Base-by-base conservation (phyloP, 2,888 invertebrate species). In the Agriopis leucophaearia region DNA sequence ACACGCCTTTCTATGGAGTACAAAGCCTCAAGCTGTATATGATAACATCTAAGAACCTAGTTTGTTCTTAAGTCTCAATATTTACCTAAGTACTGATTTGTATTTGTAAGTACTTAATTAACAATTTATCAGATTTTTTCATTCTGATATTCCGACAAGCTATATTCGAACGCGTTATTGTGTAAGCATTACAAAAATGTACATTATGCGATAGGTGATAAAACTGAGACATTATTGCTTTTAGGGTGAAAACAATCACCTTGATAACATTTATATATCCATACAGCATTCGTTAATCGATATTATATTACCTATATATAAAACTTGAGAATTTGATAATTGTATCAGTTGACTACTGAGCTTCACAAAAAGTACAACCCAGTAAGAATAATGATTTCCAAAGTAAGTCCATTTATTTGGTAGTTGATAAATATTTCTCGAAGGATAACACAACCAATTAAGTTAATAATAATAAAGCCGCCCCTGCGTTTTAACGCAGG, bases 241-340 rank as follows among this genome's bases (percentile, higher is more conserved):
- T 74, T 78, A 59, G 66, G 76, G 71, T 74, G 77, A 79, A 79
- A 78, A 77, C 77, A 70, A 71, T 79, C 70, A 76, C 78, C 75
- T 78, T 80, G 74, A 65, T 73, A 63, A 72, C 8, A 55, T 38
- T 2, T 70, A 67, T 38, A 10, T 38, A 38, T 38, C 38, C 8
- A 10, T 38, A 8, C 38, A 8, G 38, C 56, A 55, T 42, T 52
- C 6, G 27, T 71, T 71, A 75, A 72, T 71, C 64, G 68, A 79
- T 86, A 86, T 86, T n/a, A 85, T 81, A 86, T 3, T 27, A n/a
- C n/a, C n/a, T n/a, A 27, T 27, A 27, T 27, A 27, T 27, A 84
- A 80, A 72, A 38, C 78, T 71, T 68, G 56, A 40, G 48, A 64
- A 68, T 76, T 75, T 64, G 62, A 52, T 13, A 61, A 70, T 71